Evolutionary conservation across 2,888 invertebrate genomes (phyloP).

Genomic region (Xanthorhoe designata): DNA sequence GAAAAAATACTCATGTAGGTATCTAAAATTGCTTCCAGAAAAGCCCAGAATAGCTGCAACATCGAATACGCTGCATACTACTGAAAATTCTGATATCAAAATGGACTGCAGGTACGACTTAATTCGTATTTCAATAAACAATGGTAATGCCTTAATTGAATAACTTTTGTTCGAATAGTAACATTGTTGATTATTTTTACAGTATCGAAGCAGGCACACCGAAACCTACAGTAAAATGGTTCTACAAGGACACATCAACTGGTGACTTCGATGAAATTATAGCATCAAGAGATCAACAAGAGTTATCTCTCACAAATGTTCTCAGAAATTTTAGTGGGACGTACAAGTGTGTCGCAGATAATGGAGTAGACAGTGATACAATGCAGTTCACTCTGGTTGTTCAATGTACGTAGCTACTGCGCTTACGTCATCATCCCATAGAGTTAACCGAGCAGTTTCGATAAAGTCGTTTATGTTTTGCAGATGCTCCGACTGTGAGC

Average conservation of each 20-base stretch:
- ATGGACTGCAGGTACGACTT: neutral
- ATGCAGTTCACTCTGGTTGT: conserved; percentile 7
- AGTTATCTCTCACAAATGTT: conserved; percentile 4
- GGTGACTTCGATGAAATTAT: conserved; percentile 7
- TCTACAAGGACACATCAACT: neutral
- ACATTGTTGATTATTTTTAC: neutral
- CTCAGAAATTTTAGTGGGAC: conserved; percentile 6
- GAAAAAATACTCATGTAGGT: neutral
- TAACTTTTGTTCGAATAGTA: neutral
- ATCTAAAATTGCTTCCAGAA: neutral
- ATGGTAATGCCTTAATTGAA: too few relatives aligned
- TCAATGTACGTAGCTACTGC: conserved; percentile 12
- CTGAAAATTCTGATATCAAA: neutral
- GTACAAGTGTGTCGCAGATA: conserved; percentile 19
- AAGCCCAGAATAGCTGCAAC: neutral
- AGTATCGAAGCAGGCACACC: conserved; percentile 20
- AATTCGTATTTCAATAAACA: neutral
- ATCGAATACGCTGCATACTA: neutral
- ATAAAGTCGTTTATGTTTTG: neutral
- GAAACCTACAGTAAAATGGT: conserved; percentile 13
- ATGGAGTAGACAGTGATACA: conserved; percentile 6
- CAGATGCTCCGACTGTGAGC: conserved; percentile 13
- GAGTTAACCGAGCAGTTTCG: neutral
- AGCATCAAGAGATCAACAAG: conserved; percentile 6
- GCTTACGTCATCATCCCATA: neutral